phyloP scores from a whole-genome alignment of 2,797 vertebrate species.

The Staurois parvus region DNA sequence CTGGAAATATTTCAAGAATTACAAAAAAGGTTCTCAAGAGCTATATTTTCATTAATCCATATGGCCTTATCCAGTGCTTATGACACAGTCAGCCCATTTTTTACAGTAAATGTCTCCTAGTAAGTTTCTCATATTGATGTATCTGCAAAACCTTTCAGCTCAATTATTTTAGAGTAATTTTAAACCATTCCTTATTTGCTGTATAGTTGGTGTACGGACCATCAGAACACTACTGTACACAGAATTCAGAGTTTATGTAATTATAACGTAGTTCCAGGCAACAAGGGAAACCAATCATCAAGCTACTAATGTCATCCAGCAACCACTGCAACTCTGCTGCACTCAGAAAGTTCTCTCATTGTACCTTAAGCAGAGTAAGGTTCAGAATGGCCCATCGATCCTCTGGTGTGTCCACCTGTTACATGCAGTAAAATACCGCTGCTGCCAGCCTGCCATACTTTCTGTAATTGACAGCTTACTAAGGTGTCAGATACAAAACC shows the following conservation, averaged over 20 bases:
- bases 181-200: background rate
- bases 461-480: too few relatives aligned
- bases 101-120: background rate
- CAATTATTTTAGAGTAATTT: background rate
- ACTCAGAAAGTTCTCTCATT: too few relatives aligned
- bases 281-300: too few relatives aligned
- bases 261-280: too few relatives aligned
- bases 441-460: too few relatives aligned
- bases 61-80: background rate
- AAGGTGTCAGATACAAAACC: too few relatives aligned
- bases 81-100: background rate
- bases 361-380: too few relatives aligned
- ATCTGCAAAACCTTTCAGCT: conserved; percentile 17
- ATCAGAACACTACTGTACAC: background rate
- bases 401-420: too few relatives aligned
- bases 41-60: conserved; percentile 4
- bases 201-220: background rate
- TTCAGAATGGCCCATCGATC: too few relatives aligned
- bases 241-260: background rate
- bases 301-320: too few relatives aligned
- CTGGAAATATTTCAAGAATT: conserved; percentile 3
- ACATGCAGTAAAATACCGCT: too few relatives aligned
- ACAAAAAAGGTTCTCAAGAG: background rate
- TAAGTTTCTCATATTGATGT: background rate
- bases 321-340: too few relatives aligned